phyloP scores from a whole-genome alignment of 2,113 vertebrate species.

The Notechis scutatus region DNA sequence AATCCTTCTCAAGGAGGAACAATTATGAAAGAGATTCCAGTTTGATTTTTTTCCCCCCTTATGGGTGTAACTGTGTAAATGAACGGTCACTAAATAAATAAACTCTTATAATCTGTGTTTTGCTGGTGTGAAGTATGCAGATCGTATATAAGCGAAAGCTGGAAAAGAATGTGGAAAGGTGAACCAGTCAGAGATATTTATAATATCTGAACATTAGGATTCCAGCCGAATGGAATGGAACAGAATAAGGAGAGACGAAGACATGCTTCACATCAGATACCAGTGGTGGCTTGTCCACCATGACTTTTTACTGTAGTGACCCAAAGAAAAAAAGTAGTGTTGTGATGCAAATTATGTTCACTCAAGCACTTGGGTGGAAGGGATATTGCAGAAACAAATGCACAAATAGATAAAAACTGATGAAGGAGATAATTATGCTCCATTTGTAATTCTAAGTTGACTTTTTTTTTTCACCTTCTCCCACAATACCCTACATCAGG shows the following conservation, averaged over 20 bases:
- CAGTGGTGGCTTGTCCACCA: background rate
- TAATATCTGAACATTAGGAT: background rate
- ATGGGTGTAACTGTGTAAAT: background rate
- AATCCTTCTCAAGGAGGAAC: background rate
- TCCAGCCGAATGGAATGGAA: background rate
- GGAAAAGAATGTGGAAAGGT: background rate
- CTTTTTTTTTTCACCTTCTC: background rate
- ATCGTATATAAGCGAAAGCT: background rate
- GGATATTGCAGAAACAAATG: background rate
- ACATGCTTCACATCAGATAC: background rate
- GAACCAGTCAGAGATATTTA: background rate
- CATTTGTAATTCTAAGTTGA: background rate
- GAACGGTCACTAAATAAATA: background rate
- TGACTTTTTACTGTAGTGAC: background rate
- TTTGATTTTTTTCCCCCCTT: background rate
- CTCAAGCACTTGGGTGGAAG: background rate
- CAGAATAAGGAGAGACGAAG: background rate
- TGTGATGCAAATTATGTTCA: background rate
- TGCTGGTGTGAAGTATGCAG: background rate
- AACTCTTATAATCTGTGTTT: background rate
- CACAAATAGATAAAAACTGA: background rate
- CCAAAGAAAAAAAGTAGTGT: background rate
- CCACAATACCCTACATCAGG: background rate
- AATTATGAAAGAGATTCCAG: background rate
- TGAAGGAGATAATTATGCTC: background rate